Conservation (phyloP, 1,140 invertebrate species). For the Drosophila bocki region DNA sequence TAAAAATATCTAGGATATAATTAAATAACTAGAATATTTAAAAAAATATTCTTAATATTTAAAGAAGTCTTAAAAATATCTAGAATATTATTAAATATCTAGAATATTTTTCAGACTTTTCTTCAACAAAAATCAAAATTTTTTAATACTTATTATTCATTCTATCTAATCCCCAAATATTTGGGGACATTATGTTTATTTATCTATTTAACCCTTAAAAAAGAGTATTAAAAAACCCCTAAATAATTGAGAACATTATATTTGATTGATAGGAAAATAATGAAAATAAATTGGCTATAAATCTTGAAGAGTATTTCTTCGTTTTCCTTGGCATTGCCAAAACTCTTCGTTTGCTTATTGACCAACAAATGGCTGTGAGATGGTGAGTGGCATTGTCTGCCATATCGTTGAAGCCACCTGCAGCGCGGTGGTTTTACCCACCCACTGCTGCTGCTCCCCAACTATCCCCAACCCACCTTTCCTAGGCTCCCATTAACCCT, state of each 20-base stretch:
- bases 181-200: no score
- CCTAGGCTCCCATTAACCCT: background rate
- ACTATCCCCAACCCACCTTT: background rate
- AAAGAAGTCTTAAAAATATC: no score
- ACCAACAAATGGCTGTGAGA: constrained; percentile 51
- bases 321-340: background rate
- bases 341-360: constrained; percentile 39
- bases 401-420: constrained; percentile 47
- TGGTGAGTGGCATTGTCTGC: constrained; percentile 40
- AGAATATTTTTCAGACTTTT: background rate
- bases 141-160: background rate
- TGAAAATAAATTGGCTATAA: background rate
- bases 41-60: no score
- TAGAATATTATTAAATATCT: no score
- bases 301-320: constrained; percentile 12
- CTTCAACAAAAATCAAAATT: background rate
- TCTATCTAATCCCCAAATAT: background rate
- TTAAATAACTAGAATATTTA: no score
- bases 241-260: background rate
- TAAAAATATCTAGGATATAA: no score
- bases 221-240: no score
- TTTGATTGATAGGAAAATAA: background rate
- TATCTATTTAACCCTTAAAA: no score
- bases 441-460: background rate
- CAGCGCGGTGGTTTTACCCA: constrained; percentile 13